Percentiles rank a stretch among this genome's conserved stretches.
Evolutionary conservation across 1,140 invertebrate species (phyloP).

Genomic region (Batillaria attramentaria): DNA sequence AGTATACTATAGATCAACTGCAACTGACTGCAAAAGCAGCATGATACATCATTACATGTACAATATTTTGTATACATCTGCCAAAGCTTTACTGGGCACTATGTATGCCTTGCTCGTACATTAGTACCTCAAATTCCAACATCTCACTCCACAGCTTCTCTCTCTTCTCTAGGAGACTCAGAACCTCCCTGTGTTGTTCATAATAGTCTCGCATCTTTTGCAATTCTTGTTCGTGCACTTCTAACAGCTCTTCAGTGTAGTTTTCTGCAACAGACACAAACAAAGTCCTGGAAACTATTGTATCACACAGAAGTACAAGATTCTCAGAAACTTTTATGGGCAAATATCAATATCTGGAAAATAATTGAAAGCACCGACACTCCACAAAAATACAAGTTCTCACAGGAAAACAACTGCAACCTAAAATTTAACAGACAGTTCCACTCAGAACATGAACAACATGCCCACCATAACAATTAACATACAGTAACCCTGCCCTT

Average conservation of each 20-base stretch:
- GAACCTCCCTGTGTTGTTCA: slow-evolving; percentile 77
- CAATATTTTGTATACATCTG: no score
- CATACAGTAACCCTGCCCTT: no score
- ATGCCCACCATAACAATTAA: no score
- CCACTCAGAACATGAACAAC: no score
- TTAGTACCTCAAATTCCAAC: slow-evolving; percentile 63
- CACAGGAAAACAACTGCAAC: slow-evolving; percentile 6
- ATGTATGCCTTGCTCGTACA: no score
- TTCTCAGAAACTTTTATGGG: background rate
- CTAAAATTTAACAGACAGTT: no score
- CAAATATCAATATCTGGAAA: slow-evolving; percentile 68
- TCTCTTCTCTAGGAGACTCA: slow-evolving; percentile 70
- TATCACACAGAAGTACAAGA: background rate
- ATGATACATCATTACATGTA: no score
- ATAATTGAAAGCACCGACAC: background rate
- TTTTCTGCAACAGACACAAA: slow-evolving; percentile 61
- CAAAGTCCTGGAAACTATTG: background rate
- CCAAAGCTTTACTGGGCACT: no score
- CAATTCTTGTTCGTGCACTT: slow-evolving; percentile 82
- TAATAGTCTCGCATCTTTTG: slow-evolving; percentile 80
- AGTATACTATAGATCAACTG: no score
- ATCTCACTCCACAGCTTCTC: slow-evolving; percentile 55
- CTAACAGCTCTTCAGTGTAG: slow-evolving; percentile 83
- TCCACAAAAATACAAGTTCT: background rate
- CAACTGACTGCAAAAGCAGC: no score